A percentile compares a stretch with the other conserved stretches of the same genome.
phyloP scores from a whole-genome alignment of 2,113 vertebrate genomes.

The Oncorhynchus mykiss region DNA sequence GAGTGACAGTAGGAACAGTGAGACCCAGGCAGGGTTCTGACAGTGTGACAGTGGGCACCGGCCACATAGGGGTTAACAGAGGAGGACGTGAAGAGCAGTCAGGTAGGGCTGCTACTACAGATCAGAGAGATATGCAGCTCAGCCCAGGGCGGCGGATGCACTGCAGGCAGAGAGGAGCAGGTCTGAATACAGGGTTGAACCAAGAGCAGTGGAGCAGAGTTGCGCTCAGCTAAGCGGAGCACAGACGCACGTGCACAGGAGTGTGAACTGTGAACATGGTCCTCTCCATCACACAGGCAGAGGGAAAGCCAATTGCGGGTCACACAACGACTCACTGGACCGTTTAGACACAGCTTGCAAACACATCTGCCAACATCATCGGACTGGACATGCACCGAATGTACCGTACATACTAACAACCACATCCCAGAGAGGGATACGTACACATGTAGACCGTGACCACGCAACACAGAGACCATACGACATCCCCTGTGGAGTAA shows the following conservation, averaged over 20 bases:
- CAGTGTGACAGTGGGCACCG: not conserved
- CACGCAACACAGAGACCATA: conserved; percentile 4
- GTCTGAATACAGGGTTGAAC: not conserved
- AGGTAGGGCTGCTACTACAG: not conserved
- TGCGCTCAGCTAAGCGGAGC: conserved; percentile 8
- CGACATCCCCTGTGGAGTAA: not conserved
- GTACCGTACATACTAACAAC: no score
- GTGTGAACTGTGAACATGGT: conserved; percentile 29
- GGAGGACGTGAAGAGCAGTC: no score
- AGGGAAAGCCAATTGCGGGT: conserved; percentile 19
- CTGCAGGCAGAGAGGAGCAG: not conserved
- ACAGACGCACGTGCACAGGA: conserved; percentile 28
- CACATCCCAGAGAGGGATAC: no score
- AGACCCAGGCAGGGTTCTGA: no score
- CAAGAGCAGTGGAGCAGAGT: not conserved
- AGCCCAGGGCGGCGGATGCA: not conserved
- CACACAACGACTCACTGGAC: conserved; percentile 9
- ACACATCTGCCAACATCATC: not conserved
- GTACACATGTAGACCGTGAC: conserved; percentile 1
- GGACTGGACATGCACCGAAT: not conserved
- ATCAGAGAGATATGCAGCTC: not conserved
- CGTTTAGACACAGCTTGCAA: not conserved
- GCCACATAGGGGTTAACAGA: not conserved
- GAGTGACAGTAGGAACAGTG: not conserved
- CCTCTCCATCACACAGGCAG: conserved; percentile 14